Evolutionary conservation across 2,888 invertebrate genomes (phyloP), one percentile per base, ranked within the genome.

Genomic region (Aphidoletes aphidimyza): DNA sequence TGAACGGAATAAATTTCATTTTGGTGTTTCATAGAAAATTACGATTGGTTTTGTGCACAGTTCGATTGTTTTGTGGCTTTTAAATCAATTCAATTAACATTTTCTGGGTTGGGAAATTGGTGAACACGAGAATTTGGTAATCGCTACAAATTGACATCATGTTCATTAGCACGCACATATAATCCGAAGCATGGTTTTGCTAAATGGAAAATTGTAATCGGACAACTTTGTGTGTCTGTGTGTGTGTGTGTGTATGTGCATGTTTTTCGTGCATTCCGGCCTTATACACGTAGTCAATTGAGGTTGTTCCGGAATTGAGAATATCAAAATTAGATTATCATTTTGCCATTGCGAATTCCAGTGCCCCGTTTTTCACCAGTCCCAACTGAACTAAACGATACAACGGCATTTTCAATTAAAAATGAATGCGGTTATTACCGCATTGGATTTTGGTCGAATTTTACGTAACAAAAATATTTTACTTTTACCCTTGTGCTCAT

Each of bases 51-150:
- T 30, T 81, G n/a, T 81, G 36, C 81, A n/a, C n/a, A 37, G 37
- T 37, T 81, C 37, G 81, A 81, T 81, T 81, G 81, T 36, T 78
- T 81, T 81, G 81, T 22, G 81, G 81, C 81, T 36, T 81, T 69
- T 81, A 81, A 81, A 81, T 81, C 81, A 81, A 81, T 81, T 37
- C 19, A 81, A 81, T 81, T 81, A 81, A 81, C 36, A 81, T 34
- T 37, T n/a, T n/a, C n/a, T n/a, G n/a, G n/a, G n/a, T n/a, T 17
- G 37, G 14, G 34, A 2, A 81, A 37, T 37, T 81, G n/a, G 81
- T 81, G n/a, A n/a, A 81, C 81, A 81, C 37, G 81, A 37, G 14
- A 69, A 37, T 81, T 81, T 37, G 81, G 37, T 81, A 81, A 81
- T 81, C 37, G 81, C 81, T 81, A 81, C 81, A 81, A 81, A 81